Evolutionary conservation across 2,888 invertebrate species (phyloP).

Genomic region (Drepana falcataria): DNA sequence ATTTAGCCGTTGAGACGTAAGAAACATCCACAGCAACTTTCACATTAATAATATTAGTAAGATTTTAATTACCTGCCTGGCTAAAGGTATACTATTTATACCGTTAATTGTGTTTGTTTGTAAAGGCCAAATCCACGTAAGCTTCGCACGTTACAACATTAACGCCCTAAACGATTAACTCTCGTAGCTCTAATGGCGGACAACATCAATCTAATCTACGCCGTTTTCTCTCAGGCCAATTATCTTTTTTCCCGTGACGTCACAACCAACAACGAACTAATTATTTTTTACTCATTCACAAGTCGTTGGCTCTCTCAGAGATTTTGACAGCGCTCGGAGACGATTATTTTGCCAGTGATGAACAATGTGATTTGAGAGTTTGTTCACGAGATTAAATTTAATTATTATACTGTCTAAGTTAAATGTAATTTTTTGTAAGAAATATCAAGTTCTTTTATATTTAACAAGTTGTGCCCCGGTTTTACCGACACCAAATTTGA

Average conservation of each 20-base stretch:
- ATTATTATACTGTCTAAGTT: too few species aligned
- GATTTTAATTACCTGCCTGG: too few species aligned
- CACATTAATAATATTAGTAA: slow-evolving; percentile 9
- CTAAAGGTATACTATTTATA: too few species aligned
- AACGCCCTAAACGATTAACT: slow-evolving; percentile 26
- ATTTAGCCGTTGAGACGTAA: too few species aligned
- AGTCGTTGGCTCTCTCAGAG: slow-evolving; percentile 32
- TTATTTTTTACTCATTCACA: slow-evolving; percentile 64
- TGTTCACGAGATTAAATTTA: too few species aligned
- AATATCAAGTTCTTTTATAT: too few species aligned
- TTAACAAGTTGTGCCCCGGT: too few species aligned
- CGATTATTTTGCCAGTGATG: not conserved
- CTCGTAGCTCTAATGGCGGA: slow-evolving; percentile 27
- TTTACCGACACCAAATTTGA: too few species aligned
- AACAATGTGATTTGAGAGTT: too few species aligned
- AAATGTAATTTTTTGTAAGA: too few species aligned
- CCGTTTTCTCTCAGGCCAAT: slow-evolving; percentile 39
- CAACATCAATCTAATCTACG: slow-evolving; percentile 42
- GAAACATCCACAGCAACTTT: slow-evolving; percentile 2
- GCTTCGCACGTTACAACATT: slow-evolving; percentile 14
- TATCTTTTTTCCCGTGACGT: slow-evolving; percentile 46
- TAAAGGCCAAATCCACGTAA: slow-evolving; percentile 4
- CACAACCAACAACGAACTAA: slow-evolving; percentile 46
- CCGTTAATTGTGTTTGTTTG: too few species aligned
- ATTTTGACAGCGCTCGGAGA: not conserved